Evolutionary conservation across 2,888 invertebrate genomes (phyloP).

Genomic region (Cotesia congregata): DNA sequence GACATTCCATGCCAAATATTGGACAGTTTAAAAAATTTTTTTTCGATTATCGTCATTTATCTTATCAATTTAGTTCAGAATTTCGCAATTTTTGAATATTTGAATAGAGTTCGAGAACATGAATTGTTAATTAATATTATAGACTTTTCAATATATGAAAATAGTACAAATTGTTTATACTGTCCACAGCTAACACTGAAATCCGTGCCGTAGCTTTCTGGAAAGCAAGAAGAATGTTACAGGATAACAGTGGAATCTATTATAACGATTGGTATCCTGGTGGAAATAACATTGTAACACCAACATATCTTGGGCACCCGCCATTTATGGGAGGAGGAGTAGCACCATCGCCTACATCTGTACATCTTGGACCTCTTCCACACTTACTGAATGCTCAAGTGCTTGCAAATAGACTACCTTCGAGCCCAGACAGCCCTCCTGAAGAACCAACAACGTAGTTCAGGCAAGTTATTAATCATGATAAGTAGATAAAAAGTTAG

Average conservation of each 20-base stretch:
- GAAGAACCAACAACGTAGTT: constrained; percentile 57
- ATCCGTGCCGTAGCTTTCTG: constrained; percentile 55
- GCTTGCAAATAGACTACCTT: constrained; percentile 50
- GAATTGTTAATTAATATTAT: not conserved
- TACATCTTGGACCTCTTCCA: constrained; percentile 49
- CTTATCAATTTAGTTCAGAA: too few relatives aligned
- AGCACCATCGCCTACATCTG: constrained; percentile 48
- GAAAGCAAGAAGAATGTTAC: constrained; percentile 52
- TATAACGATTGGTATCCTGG: constrained; percentile 44
- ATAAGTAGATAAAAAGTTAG: not conserved
- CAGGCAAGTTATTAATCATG: constrained; percentile 52
- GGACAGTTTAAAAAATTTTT: too few relatives aligned
- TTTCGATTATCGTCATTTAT: too few relatives aligned
- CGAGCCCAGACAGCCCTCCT: constrained; percentile 56
- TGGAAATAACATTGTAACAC: constrained; percentile 50
- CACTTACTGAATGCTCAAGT: constrained; percentile 51
- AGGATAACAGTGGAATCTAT: constrained; percentile 40
- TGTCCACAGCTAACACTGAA: constrained; percentile 54
- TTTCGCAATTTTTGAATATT: too few relatives aligned
- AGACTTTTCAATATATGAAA: not conserved
- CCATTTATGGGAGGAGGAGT: constrained; percentile 56
- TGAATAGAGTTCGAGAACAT: not conserved
- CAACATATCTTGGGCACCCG: constrained; percentile 59
- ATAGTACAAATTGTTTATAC: not conserved
- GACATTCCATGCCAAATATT: too few relatives aligned